Conservation (phyloP, 37 sponge, comb jelly and placozoan species). For the Bolinopsis microptera region DNA sequence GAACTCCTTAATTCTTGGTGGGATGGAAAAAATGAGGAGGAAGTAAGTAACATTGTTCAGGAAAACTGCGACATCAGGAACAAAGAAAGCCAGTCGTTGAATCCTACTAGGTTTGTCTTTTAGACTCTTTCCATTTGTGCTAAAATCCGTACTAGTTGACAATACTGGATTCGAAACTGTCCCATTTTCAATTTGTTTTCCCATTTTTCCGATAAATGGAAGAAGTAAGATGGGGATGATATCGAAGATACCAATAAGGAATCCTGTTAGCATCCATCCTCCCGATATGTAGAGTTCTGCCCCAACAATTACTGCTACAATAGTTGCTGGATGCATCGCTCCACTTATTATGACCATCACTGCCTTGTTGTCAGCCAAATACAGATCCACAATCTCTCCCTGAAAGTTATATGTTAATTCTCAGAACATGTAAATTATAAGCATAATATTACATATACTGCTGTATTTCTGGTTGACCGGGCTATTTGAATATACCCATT, state of each 20-base stretch:
- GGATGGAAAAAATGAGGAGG: neutral
- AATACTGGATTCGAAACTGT: neutral
- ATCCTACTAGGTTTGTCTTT: neutral
- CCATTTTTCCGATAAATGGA: neutral
- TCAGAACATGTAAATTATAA: neutral
- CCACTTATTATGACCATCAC: neutral
- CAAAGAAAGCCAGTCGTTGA: neutral
- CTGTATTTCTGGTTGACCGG: too few species aligned
- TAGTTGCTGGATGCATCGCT: neutral
- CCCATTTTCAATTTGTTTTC: neutral
- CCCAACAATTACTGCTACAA: neutral
- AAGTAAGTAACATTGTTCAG: neutral
- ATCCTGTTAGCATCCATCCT: neutral
- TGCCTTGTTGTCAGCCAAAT: neutral
- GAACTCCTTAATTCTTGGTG: neutral
- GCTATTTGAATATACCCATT: too few species aligned
- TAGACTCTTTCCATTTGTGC: neutral
- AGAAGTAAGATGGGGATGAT: neutral
- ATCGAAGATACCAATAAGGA: neutral
- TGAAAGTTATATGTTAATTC: neutral
- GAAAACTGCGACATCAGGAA: neutral
- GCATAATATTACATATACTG: too few species aligned
- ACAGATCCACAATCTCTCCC: conserved; percentile 24
- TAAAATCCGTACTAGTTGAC: neutral
- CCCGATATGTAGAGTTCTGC: neutral